Percentiles rank a stretch among this genome's conserved stretches.
These are phyloP conservation scores for Ochlodes sylvanus DNA, from an alignment of 2,888 invertebrate species.

Conservation along the genomic window DNA sequence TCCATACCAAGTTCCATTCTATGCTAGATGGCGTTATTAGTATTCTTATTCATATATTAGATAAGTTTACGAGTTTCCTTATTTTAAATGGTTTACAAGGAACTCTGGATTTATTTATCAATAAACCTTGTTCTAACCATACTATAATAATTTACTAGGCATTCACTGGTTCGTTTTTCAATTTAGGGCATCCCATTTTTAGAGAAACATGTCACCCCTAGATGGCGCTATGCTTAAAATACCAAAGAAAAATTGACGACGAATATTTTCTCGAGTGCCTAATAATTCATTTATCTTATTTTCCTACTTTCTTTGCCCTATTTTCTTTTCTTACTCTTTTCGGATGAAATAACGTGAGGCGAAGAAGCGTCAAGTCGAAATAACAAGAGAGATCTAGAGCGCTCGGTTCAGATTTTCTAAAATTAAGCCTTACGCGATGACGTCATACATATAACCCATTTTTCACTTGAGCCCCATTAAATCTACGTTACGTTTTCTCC, in stretches of 20 bases:
- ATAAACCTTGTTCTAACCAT: no score
- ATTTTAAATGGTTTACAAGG: no score
- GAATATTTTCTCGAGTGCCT: not conserved
- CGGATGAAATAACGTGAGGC: slow-evolving; percentile 8
- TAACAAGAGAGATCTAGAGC: slow-evolving; percentile 20
- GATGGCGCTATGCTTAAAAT: no score
- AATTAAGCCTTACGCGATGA: slow-evolving; percentile 36
- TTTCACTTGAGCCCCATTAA: slow-evolving; percentile 45
- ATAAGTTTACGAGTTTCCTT: no score
- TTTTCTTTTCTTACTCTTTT: slow-evolving; percentile 5
- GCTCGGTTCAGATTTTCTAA: slow-evolving; percentile 31
- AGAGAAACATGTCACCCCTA: no score
- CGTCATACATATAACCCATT: slow-evolving; percentile 38
- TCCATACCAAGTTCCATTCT: no score
- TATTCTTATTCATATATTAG: no score
- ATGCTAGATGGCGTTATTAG: no score
- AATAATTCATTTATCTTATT: not conserved
- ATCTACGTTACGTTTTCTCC: slow-evolving; percentile 42
- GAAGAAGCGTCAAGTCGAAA: slow-evolving; percentile 8
- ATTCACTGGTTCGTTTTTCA: no score
- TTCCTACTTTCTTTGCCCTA: slow-evolving; percentile 19
- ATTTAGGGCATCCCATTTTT: no score
- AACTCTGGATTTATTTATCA: no score
- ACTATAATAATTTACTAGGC: no score
- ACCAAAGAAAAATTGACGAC: not conserved